Evolutionary conservation across 2,797 vertebrate species (phyloP).

Genomic region (Manis pentadactyla): DNA sequence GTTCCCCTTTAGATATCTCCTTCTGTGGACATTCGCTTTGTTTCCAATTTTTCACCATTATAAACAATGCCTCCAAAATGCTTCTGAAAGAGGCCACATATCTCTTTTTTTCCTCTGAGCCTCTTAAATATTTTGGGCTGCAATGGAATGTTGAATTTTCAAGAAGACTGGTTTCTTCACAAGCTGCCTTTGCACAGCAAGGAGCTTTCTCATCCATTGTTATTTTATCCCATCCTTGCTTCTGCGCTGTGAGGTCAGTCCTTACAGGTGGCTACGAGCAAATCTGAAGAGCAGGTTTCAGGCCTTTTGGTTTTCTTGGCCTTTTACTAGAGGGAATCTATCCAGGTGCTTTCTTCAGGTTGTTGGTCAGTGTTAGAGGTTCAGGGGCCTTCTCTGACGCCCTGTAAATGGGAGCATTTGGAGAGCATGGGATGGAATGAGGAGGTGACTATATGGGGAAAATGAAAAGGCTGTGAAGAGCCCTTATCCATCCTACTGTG

Average conservation of each 20-base stretch:
- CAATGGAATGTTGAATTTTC: background rate
- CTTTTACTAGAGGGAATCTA: background rate
- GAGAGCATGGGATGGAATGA: too few species aligned
- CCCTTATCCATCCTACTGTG: too few species aligned
- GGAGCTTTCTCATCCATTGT: background rate
- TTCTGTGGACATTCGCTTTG: background rate
- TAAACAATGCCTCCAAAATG: background rate
- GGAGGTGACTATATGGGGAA: too few species aligned
- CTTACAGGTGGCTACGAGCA: background rate
- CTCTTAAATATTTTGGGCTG: background rate
- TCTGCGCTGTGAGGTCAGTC: background rate
- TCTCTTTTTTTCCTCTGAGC: background rate
- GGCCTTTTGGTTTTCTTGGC: background rate
- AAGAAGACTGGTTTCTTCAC: background rate
- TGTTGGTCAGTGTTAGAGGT: background rate
- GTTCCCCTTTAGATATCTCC: background rate
- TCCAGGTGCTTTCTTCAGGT: background rate
- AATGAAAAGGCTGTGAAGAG: too few species aligned
- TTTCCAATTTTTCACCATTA: background rate
- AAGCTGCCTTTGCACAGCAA: background rate
- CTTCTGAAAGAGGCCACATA: background rate
- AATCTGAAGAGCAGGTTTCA: background rate
- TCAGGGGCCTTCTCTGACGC: background rate
- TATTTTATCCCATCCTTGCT: background rate
- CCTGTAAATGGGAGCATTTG: too few species aligned